Percentiles rank a stretch among this genome's conserved stretches.
These are phyloP conservation scores for Pelusios castaneus DNA, from an alignment of 2,113 vertebrate genomes.

Conservation along the genomic window DNA sequence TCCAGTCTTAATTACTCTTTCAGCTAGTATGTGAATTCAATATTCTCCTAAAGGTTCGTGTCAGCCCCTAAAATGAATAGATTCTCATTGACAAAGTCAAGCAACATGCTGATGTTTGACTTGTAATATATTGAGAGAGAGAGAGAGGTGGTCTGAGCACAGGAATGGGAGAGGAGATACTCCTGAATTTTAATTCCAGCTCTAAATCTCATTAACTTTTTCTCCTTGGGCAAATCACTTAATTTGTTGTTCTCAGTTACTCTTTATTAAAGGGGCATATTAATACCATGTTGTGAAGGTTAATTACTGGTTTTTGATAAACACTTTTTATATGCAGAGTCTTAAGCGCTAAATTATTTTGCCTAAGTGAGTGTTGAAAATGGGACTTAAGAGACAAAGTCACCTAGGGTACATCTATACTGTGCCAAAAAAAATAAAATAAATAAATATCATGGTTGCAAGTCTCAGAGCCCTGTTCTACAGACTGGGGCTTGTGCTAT, in stretches of 20 bases:
- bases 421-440: background rate
- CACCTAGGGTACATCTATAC: background rate
- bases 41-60: constrained; percentile 3
- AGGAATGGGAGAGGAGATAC: background rate
- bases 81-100: background rate
- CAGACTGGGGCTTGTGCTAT: background rate
- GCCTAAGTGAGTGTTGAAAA: constrained; percentile 16
- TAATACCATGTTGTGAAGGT: background rate
- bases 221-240: background rate
- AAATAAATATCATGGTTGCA: background rate
- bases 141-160: background rate
- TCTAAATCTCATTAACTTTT: background rate
- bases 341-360: background rate
- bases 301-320: background rate
- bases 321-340: background rate
- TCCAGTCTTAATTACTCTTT: constrained; percentile 42
- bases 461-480: background rate
- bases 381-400: background rate
- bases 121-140: background rate
- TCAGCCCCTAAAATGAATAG: background rate
- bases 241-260: background rate
- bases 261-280: background rate
- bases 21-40: constrained; percentile 33
- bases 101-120: background rate
- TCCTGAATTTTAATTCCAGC: background rate